Percentiles rank a stretch among this genome's conserved stretches.
phyloP scores from a whole-genome alignment of 2,113 vertebrate species.

The Sialia sialis region DNA sequence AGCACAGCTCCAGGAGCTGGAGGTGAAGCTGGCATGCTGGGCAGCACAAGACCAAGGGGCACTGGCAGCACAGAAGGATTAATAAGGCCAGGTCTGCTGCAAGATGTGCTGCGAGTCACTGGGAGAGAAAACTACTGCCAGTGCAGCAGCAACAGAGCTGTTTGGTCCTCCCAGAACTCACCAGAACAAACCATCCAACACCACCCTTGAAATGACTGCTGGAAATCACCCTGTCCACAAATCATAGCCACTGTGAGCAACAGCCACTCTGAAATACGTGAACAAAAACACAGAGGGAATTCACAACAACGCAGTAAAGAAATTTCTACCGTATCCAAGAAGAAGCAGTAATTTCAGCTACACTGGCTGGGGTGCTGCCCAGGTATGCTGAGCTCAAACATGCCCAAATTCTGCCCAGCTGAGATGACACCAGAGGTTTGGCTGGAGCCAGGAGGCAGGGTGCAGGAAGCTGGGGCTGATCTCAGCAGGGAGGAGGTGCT shows the following conservation, averaged over 20 bases:
- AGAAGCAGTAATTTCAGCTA: neutral
- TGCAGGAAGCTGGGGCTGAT: neutral
- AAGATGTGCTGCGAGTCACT: neutral
- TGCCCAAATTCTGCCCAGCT: neutral
- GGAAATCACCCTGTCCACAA: neutral
- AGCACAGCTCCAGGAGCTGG: neutral
- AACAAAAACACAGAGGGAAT: neutral
- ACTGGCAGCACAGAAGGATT: neutral
- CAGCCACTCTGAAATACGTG: neutral
- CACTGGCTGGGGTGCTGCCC: neutral
- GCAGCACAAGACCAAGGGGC: neutral
- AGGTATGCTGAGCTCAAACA: neutral
- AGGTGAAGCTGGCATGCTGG: rapidly evolving
- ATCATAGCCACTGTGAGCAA: neutral
- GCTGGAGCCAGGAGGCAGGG: neutral
- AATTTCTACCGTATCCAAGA: neutral
- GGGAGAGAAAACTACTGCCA: neutral
- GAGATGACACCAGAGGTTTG: neutral
- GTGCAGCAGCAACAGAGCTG: neutral
- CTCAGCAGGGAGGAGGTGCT: neutral
- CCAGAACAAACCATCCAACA: neutral
- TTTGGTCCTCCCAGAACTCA: neutral
- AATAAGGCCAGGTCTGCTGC: neutral
- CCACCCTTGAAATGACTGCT: neutral
- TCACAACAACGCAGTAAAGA: neutral